Evolutionary conservation across 2,113 vertebrate species (phyloP).

Genomic region (Boulengeromyrus knoepffleri): DNA sequence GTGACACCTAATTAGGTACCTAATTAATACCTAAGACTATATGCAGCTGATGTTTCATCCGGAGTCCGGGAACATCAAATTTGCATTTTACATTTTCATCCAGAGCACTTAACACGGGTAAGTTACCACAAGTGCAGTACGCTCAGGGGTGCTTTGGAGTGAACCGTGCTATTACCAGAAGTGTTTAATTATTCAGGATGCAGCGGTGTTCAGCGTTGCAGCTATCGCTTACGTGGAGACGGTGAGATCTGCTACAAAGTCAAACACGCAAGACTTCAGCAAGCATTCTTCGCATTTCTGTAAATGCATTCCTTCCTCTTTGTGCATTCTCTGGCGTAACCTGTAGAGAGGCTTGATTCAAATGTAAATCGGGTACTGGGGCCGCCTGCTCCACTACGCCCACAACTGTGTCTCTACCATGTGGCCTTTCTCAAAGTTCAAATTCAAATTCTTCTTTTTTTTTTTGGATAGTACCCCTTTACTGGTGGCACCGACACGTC

Average conservation of each 20-base stretch:
- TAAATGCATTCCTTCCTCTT: neutral
- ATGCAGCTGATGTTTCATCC: neutral
- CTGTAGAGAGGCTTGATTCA: neutral
- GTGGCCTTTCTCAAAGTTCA: neutral
- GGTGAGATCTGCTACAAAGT: neutral
- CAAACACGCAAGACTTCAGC: neutral
- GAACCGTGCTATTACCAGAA: neutral
- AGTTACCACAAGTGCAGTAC: neutral
- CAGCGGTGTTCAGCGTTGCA: neutral
- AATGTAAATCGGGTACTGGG: neutral
- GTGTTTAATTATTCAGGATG: neutral
- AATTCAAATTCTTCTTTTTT: neutral
- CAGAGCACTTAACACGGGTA: neutral
- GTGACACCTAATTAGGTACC: slow-evolving; percentile 1
- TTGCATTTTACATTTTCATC: neutral
- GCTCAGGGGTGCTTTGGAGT: neutral
- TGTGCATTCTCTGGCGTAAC: neutral
- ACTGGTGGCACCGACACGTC: too few relatives aligned
- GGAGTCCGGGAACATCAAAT: neutral
- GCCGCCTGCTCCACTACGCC: neutral
- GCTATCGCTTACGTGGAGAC: neutral
- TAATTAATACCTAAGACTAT: neutral
- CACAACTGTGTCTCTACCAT: neutral
- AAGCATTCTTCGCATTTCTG: neutral
- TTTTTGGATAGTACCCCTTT: neutral